phyloP scores from a whole-genome alignment of 2,113 vertebrate genomes.

The Argyrosomus japonicus region DNA sequence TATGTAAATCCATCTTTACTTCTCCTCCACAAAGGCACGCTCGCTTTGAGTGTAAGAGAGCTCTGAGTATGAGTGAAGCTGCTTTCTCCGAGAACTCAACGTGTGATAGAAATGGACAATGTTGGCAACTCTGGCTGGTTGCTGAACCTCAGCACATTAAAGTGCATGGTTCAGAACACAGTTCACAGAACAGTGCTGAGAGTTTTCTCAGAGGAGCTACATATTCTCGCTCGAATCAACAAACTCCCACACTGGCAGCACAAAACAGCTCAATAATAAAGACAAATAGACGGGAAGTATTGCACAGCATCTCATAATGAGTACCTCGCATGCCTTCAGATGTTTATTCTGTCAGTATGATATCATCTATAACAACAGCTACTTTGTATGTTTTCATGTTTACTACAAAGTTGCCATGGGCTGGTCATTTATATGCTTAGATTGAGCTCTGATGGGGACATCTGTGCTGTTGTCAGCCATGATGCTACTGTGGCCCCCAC shows the following conservation, averaged over 20 bases:
- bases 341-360: constrained; percentile 32
- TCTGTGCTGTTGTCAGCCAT: constrained; percentile 87
- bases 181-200: constrained; percentile 36
- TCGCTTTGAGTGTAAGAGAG: constrained; percentile 42
- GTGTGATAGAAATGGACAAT: constrained; percentile 54
- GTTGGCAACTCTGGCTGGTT: constrained; percentile 37
- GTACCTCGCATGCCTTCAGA: not conserved
- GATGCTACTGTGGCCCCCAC: constrained; percentile 66
- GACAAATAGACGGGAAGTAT: constrained; percentile 25
- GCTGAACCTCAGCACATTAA: constrained; percentile 49
- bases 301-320: not conserved
- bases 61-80: constrained; percentile 37
- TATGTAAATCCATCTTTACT: constrained; percentile 87
- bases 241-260: constrained; percentile 43
- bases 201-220: constrained; percentile 38
- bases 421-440: constrained; percentile 83
- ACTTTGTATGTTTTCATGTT: constrained; percentile 63
- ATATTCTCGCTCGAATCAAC: constrained; percentile 52
- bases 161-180: constrained; percentile 46
- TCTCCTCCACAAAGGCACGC: constrained; percentile 66
- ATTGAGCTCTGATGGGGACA: constrained; percentile 86
- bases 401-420: constrained; percentile 77
- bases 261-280: constrained; percentile 35
- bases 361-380: constrained; percentile 38
- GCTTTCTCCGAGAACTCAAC: constrained; percentile 40